Conservation (phyloP, 2,113 vertebrate genomes). For the Anhinga rufa region DNA sequence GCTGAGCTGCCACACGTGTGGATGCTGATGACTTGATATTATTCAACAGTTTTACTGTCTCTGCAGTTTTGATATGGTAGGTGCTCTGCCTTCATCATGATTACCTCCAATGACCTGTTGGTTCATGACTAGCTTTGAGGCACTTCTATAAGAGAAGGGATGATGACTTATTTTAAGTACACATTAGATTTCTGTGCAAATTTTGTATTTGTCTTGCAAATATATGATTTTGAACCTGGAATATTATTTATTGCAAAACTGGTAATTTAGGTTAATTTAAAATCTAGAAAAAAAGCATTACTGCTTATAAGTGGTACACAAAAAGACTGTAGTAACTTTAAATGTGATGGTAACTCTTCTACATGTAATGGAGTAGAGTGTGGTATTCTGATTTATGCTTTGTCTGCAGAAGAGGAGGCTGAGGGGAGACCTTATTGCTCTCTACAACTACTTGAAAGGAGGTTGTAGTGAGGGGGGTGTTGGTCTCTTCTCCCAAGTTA, state of each 20-base stretch:
- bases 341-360: neutral
- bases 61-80: neutral
- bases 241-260: neutral
- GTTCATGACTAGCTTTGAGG: neutral
- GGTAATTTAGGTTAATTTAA: neutral
- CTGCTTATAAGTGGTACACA: neutral
- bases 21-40: neutral
- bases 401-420: too few relatives aligned
- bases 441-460: too few relatives aligned
- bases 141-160: neutral
- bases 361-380: neutral
- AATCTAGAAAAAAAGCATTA: neutral
- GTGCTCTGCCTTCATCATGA: neutral
- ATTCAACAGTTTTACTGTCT: neutral
- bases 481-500: too few relatives aligned
- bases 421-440: too few relatives aligned
- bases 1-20: neutral
- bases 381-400: neutral
- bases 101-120: neutral
- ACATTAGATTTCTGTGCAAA: neutral
- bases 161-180: neutral
- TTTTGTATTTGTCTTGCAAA: neutral
- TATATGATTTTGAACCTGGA: neutral
- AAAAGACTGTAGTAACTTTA: neutral
- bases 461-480: too few relatives aligned